A percentile compares a stretch with the other conserved stretches of the same genome.
Conservation (phyloP, 37 sponge, comb jelly and placozoan species). For the Halisarca cf. caerulea region DNA sequence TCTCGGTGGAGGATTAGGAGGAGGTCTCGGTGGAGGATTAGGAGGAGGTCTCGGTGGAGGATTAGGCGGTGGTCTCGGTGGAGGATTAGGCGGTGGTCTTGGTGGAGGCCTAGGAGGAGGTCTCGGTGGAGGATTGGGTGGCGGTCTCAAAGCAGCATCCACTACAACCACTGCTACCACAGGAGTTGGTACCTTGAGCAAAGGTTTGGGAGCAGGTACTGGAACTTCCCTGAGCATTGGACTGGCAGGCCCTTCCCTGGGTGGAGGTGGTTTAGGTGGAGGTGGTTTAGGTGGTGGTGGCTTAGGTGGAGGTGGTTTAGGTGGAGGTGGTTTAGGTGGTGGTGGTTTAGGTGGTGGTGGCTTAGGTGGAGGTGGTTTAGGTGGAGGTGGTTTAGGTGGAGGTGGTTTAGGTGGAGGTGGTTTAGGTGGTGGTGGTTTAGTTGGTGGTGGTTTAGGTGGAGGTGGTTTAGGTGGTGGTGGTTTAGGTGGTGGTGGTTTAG, state of each 20-base stretch:
- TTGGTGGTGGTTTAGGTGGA: constrained; percentile 8
- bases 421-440: background rate
- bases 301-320: background rate
- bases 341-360: background rate
- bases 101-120: background rate
- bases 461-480: constrained; percentile 15
- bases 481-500: background rate
- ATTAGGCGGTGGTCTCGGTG: background rate
- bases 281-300: constrained; percentile 17
- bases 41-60: background rate
- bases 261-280: constrained; percentile 6
- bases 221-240: background rate
- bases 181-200: constrained; percentile 19
- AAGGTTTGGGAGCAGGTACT: constrained; percentile 19
- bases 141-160: background rate
- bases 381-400: background rate
- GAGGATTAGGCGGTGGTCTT: constrained; percentile 35
- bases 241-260: background rate
- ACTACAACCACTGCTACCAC: background rate
- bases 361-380: background rate
- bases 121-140: constrained; percentile 10
- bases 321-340: background rate
- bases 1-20: constrained; percentile 11
- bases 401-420: constrained; percentile 5
- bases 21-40: constrained; percentile 33